Conservation (phyloP, 2,888 invertebrate species). For the Ornithoptera priamus region DNA sequence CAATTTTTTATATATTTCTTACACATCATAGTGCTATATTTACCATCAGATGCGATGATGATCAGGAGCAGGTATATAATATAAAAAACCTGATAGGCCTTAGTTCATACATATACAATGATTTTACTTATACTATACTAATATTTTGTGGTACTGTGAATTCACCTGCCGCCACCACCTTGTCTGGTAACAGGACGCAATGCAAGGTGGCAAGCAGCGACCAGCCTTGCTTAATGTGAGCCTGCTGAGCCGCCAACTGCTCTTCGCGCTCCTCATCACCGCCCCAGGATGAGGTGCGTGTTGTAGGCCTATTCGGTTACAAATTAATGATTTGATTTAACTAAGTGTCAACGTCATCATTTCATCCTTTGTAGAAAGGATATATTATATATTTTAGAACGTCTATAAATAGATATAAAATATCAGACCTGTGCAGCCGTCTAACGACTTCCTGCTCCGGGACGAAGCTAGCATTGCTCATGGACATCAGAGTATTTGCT, state of each 20-base stretch:
- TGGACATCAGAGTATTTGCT: conserved; percentile 98
- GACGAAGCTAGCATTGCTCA: conserved; percentile 96
- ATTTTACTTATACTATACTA: not conserved
- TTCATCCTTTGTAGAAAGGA: too few species aligned
- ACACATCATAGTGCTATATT: too few species aligned
- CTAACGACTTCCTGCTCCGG: conserved; percentile 91
- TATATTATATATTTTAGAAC: too few species aligned
- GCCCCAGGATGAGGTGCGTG: conserved; percentile 83
- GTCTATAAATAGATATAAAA: not conserved
- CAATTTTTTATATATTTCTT: too few species aligned
- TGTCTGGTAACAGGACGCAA: conserved; percentile 96
- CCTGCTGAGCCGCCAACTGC: conserved; percentile 90
- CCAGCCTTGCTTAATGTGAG: conserved; percentile 98
- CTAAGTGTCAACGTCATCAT: too few species aligned
- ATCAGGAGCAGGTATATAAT: too few species aligned
- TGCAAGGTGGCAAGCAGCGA: conserved; percentile 96
- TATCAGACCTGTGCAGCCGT: conserved; percentile 84
- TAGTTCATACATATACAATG: too few species aligned
- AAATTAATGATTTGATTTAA: not conserved
- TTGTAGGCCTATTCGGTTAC: conserved; percentile 77
- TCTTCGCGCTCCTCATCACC: conserved; percentile 91
- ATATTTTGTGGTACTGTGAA: not conserved
- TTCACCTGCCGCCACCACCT: conserved; percentile 83
- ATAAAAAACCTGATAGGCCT: too few species aligned
- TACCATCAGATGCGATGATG: too few species aligned